Evolutionary conservation across 2,113 vertebrate genomes (phyloP).

Genomic region (Leiothrix lutea): DNA sequence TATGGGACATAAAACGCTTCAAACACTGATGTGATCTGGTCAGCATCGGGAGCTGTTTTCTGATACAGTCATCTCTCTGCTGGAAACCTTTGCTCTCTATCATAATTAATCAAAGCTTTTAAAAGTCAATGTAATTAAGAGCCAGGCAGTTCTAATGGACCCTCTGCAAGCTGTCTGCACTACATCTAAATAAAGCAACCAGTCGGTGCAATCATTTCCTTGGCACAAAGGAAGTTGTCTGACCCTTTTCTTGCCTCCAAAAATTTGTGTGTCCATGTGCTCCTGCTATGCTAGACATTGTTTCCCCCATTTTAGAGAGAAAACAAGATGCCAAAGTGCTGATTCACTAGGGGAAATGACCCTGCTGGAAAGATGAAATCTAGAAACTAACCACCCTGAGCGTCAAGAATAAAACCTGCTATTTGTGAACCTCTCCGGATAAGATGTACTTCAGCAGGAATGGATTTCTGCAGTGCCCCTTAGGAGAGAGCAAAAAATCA

Average conservation of each 20-base stretch:
- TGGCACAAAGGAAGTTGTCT: background rate
- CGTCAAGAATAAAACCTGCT: background rate
- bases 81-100: background rate
- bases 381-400: background rate
- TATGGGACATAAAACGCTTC: background rate
- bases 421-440: background rate
- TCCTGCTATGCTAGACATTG: background rate
- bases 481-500: background rate
- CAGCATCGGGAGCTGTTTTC: background rate
- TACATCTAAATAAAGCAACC: background rate
- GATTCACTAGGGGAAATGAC: background rate
- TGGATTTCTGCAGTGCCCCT: background rate
- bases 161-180: background rate
- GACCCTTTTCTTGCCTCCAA: background rate
- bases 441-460: background rate
- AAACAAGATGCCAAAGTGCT: background rate
- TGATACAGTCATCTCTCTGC: background rate
- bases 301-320: background rate
- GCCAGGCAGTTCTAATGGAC: background rate
- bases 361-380: constrained; percentile 3
- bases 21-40: background rate
- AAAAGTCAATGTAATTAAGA: constrained; percentile 33
- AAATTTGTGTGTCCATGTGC: background rate
- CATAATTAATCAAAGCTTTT: constrained; percentile 26
- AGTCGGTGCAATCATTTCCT: background rate